Evolutionary conservation across 1,140 invertebrate species (phyloP).

Genomic region (Bombus cullumanus): DNA sequence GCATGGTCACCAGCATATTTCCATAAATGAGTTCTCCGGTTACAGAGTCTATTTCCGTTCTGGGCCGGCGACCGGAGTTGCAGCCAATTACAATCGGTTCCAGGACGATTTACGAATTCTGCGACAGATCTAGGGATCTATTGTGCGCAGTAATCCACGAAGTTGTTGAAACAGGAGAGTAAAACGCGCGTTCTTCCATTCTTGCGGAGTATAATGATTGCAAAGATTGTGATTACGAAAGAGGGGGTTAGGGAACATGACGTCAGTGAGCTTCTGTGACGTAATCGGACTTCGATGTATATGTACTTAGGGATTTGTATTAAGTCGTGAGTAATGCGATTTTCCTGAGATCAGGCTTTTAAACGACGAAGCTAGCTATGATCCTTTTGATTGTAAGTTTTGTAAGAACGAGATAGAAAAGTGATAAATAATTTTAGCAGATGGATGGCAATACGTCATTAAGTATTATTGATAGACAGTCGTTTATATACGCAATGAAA

Average conservation of each 20-base stretch:
- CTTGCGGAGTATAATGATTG: not conserved
- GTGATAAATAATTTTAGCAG: not conserved
- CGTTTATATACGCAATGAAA: too few relatives aligned
- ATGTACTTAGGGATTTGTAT: not conserved
- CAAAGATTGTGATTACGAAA: not conserved
- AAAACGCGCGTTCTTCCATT: not conserved
- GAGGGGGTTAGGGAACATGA: conserved; percentile 15
- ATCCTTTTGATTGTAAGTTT: not conserved
- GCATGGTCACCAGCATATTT: conserved; percentile 70
- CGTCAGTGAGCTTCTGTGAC: conserved; percentile 47
- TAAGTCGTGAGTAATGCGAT: not conserved
- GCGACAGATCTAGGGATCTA: not conserved
- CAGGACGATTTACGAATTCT: not conserved
- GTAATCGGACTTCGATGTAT: not conserved
- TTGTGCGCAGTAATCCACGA: too few relatives aligned
- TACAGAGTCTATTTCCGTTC: conserved; percentile 78
- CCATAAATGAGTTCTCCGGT: conserved; percentile 81
- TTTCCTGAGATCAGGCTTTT: not conserved
- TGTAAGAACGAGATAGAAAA: not conserved
- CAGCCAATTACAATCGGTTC: conserved; percentile 12
- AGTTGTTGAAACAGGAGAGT: not conserved
- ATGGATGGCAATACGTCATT: not conserved
- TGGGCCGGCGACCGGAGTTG: conserved; percentile 45
- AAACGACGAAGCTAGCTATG: not conserved
- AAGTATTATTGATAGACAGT: not conserved